Conservation (phyloP, 2,797 vertebrate species). For the Anolis apletophallus region DNA sequence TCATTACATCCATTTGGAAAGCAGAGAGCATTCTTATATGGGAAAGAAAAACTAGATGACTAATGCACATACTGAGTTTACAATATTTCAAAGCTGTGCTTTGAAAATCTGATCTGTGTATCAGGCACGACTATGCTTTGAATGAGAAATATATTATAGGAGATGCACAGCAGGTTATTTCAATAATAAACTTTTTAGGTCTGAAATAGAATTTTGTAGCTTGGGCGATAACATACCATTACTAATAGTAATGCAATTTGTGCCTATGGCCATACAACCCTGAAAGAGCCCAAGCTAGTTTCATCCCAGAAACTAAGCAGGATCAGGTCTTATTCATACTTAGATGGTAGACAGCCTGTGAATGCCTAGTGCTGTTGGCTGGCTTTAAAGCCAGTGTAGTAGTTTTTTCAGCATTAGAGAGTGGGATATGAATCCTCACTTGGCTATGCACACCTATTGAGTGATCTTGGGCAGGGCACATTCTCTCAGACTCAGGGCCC, state of each 20-base stretch:
- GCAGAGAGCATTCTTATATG: background rate
- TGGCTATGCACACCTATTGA: too few species aligned
- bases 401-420: too few species aligned
- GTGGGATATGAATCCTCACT: too few species aligned
- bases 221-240: background rate
- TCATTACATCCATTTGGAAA: constrained; percentile 47
- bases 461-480: too few species aligned
- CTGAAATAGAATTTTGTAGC: background rate
- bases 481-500: too few species aligned
- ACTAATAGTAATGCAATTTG: background rate
- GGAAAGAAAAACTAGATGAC: constrained; percentile 22
- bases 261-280: too few species aligned
- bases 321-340: too few species aligned
- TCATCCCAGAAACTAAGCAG: too few species aligned
- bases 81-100: constrained; percentile 19
- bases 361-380: too few species aligned
- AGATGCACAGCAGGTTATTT: background rate
- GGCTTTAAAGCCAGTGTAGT: too few species aligned
- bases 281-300: too few species aligned
- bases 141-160: background rate
- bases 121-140: constrained; percentile 4
- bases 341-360: too few species aligned
- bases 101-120: constrained; percentile 14
- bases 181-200: background rate
- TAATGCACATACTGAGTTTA: background rate